Evolutionary conservation across 2,888 invertebrate species (phyloP), one percentile per base, ranked within the genome.

Genomic region (Thereva nobilitata): DNA sequence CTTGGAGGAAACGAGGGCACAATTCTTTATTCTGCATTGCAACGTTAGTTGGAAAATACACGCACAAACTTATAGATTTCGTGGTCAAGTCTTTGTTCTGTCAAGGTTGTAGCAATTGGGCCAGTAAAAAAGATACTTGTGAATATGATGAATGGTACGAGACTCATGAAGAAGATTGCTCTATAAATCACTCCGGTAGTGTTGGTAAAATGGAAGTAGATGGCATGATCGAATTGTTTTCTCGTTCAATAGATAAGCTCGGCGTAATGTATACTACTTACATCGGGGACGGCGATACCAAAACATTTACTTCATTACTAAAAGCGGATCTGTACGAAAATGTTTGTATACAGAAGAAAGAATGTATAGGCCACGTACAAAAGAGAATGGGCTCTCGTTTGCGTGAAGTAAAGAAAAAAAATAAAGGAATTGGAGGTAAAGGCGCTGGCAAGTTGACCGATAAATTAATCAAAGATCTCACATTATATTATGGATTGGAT

Each of bases 391-490:
- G 53, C n/a, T 34, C 53, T 5, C 3, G 37, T 5, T 10, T 53
- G 37, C 53, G 34, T 8, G n/a, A 53, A 53, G 4, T 37, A 3
- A 53, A 53, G 37, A 53, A 5, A 35, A 34, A 53, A 23, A 53
- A 3, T n/a, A n/a, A n/a, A n/a, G n/a, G n/a, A n/a, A n/a, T n/a
- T n/a, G n/a, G n/a, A n/a, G n/a, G n/a, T n/a, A n/a, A n/a, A 69
- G 71, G 41, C 69, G 70, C 67, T 71, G 72, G 56, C 9, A 53
- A 67, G 44, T 68, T 74, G 8, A 73, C 72, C 44, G 74, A 63
- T 41, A 76, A 76, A 72, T 9, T 72, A 40, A 75, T 75, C 3
- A 71, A 72, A 44, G 70, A 76, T 57, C 64, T 77, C 41, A 72
- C 72, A 5, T 63, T 71, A n/a, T n/a, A n/a, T n/a, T n/a, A n/a